Base-by-base conservation (phyloP, 2,888 invertebrate species). In the Aphidoletes aphidimyza region DNA sequence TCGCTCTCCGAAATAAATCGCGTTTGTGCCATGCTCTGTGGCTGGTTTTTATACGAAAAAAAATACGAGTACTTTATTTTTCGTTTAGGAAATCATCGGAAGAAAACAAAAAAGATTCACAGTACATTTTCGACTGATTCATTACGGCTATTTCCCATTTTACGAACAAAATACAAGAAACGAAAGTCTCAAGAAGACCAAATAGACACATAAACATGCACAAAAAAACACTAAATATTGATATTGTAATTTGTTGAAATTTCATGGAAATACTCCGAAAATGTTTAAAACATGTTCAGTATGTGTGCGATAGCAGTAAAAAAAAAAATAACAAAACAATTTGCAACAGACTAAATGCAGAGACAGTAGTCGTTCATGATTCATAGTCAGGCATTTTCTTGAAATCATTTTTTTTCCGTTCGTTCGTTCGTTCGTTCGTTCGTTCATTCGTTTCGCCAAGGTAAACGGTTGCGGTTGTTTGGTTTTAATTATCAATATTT, bases 381-480 rank as follows among this genome's bases (percentile, higher is more conserved):
- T 69, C 69, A 69, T 69, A 26, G 54, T 30, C 69, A 30, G 69
- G 11, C 69, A 69, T 69, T 69, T 69, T 69, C 34, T 69, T 26
- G 11, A 2, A 11, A 8, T n/a, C 0, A 14, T 34, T 9, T 69
- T 69, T 3, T 54, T 69, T 69, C 3, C n/a, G 30, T 69, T 5
- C 42, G 42, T 42, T 42, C 42, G 14, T 69, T 69, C 47, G 47
- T 19, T 8, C 11, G 39, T 8, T 8, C 5, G 5, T 39, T 8
- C 39, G 11, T 54, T n/a, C 22, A 6, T 22, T 54, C 3, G 22
- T 3, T 54, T 54, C 54, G 2, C 30, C 69, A 69, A 69, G 69
- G 69, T 69, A 69, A 69, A 69, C 69, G 69, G 34, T 69, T 69
- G 69, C 69, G 69, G 69, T 69, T 69, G 26, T 69, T 69, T 34